These are phyloP conservation scores for Phalloptychus januarius DNA, from an alignment of 2,797 vertebrate genomes.

Conservation along the genomic window DNA sequence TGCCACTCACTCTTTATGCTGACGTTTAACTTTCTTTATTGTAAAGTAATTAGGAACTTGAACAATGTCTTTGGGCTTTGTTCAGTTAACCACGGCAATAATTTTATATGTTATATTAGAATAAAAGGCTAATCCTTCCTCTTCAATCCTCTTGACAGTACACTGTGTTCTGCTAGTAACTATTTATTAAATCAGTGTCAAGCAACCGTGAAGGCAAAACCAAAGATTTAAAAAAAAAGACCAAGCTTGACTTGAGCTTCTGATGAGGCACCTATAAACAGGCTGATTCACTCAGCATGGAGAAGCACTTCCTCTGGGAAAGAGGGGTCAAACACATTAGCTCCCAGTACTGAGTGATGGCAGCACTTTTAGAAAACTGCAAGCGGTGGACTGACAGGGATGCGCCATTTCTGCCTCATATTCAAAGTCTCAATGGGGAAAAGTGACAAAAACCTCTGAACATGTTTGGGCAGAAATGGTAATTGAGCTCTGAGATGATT, in stretches of 20 bases:
- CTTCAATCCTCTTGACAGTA: conserved; percentile 22
- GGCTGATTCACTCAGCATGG: conserved; percentile 65
- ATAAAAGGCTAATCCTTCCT: not conserved
- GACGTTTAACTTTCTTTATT: not conserved
- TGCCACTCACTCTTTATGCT: conserved; percentile 14
- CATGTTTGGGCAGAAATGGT: conserved; percentile 11
- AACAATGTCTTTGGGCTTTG: not conserved
- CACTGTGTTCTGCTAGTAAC: conserved; percentile 46
- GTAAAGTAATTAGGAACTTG: not conserved
- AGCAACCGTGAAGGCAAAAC: conserved; percentile 43
- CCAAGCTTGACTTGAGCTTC: conserved; percentile 48
- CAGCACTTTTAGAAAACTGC: conserved; percentile 50
- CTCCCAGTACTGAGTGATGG: conserved; percentile 55
- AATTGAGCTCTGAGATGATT: conserved; percentile 20
- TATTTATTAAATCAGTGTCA: conserved; percentile 45
- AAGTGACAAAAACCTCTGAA: conserved; percentile 29
- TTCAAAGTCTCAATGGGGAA: conserved; percentile 19
- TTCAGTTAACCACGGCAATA: not conserved
- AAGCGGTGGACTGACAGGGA: conserved; percentile 41
- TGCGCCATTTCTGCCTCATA: conserved; percentile 42
- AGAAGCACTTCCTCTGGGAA: conserved; percentile 67
- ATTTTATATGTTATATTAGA: conserved; percentile 15
- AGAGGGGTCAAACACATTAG: conserved; percentile 74
- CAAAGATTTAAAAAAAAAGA: conserved; percentile 34
- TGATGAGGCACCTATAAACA: conserved; percentile 71